Evolutionary conservation across 2,797 vertebrate species (phyloP).

Genomic region (Peromyscus aztecus): DNA sequence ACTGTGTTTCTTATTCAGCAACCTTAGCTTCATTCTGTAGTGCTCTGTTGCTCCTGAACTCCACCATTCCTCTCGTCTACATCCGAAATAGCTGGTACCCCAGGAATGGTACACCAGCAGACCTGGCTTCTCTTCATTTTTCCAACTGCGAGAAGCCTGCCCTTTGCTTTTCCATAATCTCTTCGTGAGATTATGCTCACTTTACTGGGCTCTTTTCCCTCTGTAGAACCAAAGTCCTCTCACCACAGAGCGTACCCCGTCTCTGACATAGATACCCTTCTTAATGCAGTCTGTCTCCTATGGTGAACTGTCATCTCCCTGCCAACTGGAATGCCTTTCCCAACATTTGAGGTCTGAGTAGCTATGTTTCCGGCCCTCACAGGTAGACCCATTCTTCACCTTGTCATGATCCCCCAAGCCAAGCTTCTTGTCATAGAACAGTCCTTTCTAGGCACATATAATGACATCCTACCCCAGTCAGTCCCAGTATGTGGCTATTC

Average conservation of each 20-base stretch:
- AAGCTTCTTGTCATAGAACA: neutral
- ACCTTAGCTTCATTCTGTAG: neutral
- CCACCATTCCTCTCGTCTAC: neutral
- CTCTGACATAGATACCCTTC: neutral
- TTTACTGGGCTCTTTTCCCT: neutral
- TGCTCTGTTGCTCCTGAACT: neutral
- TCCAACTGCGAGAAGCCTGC: neutral
- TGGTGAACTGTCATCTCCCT: neutral
- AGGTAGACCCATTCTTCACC: neutral
- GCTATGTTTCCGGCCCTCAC: neutral
- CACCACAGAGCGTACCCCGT: too few species aligned
- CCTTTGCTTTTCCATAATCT: neutral
- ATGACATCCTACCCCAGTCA: neutral
- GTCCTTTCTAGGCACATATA: neutral
- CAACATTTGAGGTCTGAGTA: neutral
- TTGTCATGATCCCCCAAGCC: neutral
- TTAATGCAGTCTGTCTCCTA: too few species aligned
- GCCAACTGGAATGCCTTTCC: neutral
- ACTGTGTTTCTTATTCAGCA: neutral
- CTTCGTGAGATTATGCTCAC: too few species aligned
- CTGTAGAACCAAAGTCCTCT: neutral
- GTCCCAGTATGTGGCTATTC: accelerated
- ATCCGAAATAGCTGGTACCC: neutral
- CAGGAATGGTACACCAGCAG: too few species aligned
- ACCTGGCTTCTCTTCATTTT: neutral